Base-by-base conservation (phyloP, 2,888 invertebrate species). In the Agrotis clavis region DNA sequence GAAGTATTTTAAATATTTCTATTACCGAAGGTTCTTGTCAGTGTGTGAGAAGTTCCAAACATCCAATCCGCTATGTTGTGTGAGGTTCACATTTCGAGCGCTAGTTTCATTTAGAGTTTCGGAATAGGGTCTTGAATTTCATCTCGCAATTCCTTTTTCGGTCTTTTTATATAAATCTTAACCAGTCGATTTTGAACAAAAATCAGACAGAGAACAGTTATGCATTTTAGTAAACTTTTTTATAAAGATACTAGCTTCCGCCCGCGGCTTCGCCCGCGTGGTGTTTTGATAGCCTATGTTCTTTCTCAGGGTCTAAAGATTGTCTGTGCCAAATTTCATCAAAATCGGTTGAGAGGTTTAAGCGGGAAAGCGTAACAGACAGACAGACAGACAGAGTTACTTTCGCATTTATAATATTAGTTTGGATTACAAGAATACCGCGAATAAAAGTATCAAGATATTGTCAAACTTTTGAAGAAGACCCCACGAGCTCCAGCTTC, bases 1-100 rank as follows among this genome's bases (percentile, higher is more conserved):
- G 56, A 70, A 79, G 73, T 77, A 77, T 76, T 80, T 79, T 71
- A 74, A 75, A 82, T 76, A 82, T 76, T 79, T 76, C 71, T 57
- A 66, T 77, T 74, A 76, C 59, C 19, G 25, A 48, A 71, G 69
- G 60, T 65, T 73, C 70, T 19, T 66, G 54, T 35, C 47, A 50
- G 68, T 67, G 63, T 69, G 74, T 74, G 75, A 59, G 41, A 19
- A 77, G 70, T 66, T 77, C 51, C 54, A 70, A 67, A 68, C 19
- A 68, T 77, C 53, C 60, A 62, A 68, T 69, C 35, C 35, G 65
- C 63, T 66, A 71, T 62, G 57, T 67, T 50, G 64, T 57, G 71
- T 51, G 60, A 67, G 59, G 57, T 72, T 72, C 69, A 56, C 59
- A 67, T 75, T 65, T 64, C 60, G 16, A 59, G 59, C 47, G 59